phyloP scores from a whole-genome alignment of 2,888 invertebrate genomes.

The Tiliacea citrago region DNA sequence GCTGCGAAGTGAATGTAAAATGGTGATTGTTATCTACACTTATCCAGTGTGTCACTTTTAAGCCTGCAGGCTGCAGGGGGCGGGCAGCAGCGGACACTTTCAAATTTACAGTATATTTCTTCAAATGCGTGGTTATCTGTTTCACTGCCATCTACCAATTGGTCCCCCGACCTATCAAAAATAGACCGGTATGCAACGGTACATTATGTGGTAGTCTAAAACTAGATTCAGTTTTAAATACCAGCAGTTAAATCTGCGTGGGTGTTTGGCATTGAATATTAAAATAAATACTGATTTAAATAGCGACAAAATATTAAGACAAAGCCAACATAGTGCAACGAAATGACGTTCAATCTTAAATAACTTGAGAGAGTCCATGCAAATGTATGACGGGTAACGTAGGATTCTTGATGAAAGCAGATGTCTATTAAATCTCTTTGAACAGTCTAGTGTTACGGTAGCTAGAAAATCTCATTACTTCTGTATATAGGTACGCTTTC shows the following conservation, averaged over 20 bases:
- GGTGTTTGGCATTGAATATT: slow-evolving; percentile 48
- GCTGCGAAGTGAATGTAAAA: slow-evolving; percentile 87
- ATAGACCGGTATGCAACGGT: slow-evolving; percentile 38
- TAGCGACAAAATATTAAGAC: neutral
- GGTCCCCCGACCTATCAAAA: slow-evolving; percentile 43
- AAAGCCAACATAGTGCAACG: slow-evolving; percentile 8
- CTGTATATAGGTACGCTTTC: slow-evolving; percentile 69
- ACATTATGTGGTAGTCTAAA: slow-evolving; percentile 18
- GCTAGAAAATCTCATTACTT: slow-evolving; percentile 73
- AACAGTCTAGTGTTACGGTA: slow-evolving; percentile 61
- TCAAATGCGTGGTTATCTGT: slow-evolving; percentile 40
- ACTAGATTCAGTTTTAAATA: slow-evolving; percentile 49
- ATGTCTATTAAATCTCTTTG: slow-evolving; percentile 63
- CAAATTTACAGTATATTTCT: slow-evolving; percentile 59
- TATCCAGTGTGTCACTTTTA: slow-evolving; percentile 70
- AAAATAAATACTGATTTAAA: slow-evolving; percentile 15
- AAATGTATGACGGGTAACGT: slow-evolving; percentile 43
- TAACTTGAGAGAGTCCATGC: slow-evolving; percentile 33
- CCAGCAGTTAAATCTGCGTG: slow-evolving; percentile 18
- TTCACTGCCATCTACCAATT: slow-evolving; percentile 42
- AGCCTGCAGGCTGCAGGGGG: slow-evolving; percentile 43
- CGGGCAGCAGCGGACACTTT: slow-evolving; percentile 62
- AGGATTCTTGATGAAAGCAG: slow-evolving; percentile 63
- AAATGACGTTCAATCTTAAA: slow-evolving; percentile 3
- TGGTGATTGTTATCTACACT: slow-evolving; percentile 79